Base-by-base conservation (phyloP, 1,140 invertebrate species). In the Orussus abietinus region DNA sequence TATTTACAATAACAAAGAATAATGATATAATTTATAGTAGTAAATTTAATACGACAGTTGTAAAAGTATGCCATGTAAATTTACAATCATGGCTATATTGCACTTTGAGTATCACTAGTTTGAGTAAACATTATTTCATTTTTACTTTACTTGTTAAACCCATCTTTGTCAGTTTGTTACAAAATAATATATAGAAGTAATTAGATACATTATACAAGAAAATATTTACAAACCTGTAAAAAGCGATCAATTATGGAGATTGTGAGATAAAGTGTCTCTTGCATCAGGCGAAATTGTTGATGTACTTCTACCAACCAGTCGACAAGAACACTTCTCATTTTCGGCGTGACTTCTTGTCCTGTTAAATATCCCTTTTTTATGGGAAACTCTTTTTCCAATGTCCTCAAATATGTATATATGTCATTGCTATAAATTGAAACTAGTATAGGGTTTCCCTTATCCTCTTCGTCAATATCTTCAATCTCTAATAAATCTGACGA, bases 271-370 rank as follows among this genome's bases (percentile, higher is more conserved):
- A 96, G 80, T 3, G 94, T 97, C 70, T 98, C 95, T 52, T 87
- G 81, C n/a, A 87, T 71, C 9, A 97, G 72, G 47, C 83, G 82
- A 63, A 97, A 98, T 62, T 91, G 85, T 43, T 79, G 71, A 59
- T 96, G 92, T 9, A 97, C 91, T 61, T 96, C 91, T 13, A 95
- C 84, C 15, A 98, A 71, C 95, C 95, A 98, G 66, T 98, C 92
- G 45, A 98, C 77, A 1, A 95, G 74, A 22, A 94, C 85, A 5
- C 82, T 75, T 43, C 96, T 80, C 92, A 97, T 97, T 58, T 84
- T 85, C 0, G 84, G 77, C 11, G 84, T 86, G 1, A 93, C 78
- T 42, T 70, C 55, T 53, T 87, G 81, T 20, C 75, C 79, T 21
- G 77, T 72, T 28, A 92, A 72, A 65, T 82, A 85, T 50, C 82